Base-by-base conservation (phyloP, 2,888 invertebrate genomes). In the Drosophila borealis region DNA sequence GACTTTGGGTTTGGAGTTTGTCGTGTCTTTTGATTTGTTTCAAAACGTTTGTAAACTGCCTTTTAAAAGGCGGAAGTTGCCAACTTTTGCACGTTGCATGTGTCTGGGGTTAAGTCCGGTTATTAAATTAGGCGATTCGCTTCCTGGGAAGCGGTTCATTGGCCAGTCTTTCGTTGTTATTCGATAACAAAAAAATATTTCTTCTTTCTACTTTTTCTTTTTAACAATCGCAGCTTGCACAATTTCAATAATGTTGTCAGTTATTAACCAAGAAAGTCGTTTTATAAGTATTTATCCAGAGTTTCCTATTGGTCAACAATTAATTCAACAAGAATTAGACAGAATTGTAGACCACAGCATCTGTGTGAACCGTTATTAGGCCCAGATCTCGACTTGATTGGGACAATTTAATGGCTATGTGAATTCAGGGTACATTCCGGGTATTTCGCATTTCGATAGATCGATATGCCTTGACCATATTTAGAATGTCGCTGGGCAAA, bases 1-100 rank as follows among this genome's bases (percentile, higher is more conserved):
- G 17, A 33, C 49, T 60, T 65, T 60, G 45, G 37, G 17, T 50
- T 68, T 60, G 60, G 29, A 46, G 33, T 53, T 53, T 44, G 56
- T 33, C 48, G 33, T 55, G 19, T 62, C 60, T 51, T 66, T 76
- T 62, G 60, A 49, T 74, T 80, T 78, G 71, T 72, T 77, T 63
- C 70, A 72, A 72, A 79, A 70, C 66, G 72, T 57, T 75, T 67
- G 60, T 46, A 57, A 70, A 66, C 68, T 44, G 70, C 57, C 70
- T 80, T 78, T 79, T 49, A 71, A 69, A 60, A 85, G 81, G 70
- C 85, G 83, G 83, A 83, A 83, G 78, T 70, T 39, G 49, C 45
- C 41, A 39, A 53, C 70, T 73, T 70, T 61, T 51, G 13, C 57
- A 60, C 45, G 50, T 56, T 36, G 56, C 61, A 45, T 56, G 61